Percentiles rank a stretch among this genome's conserved stretches.
Conservation (phyloP, 2,797 vertebrate species). For the Gallinago stenura region DNA sequence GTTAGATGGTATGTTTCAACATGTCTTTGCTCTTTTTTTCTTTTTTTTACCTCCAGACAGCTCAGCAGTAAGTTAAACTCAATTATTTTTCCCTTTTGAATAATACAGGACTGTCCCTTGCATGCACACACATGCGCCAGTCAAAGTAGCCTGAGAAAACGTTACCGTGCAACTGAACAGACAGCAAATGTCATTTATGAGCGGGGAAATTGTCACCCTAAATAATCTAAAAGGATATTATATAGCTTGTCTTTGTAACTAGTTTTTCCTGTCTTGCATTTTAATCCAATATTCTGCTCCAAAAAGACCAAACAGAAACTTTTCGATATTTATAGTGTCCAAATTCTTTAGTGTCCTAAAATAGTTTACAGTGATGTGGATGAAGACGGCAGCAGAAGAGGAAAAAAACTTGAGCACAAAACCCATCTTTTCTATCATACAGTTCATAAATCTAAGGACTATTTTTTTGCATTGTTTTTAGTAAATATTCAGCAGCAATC, state of each 20-base stretch:
- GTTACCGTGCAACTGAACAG: not conserved
- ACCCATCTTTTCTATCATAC: not conserved
- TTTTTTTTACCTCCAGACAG: not conserved
- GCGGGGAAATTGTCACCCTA: not conserved
- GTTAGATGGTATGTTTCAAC: not conserved
- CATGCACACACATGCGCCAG: rapidly evolving
- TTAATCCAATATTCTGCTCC: not conserved
- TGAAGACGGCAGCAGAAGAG: not conserved
- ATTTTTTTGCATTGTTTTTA: not conserved
- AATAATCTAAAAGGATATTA: not conserved
- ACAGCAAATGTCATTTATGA: not conserved
- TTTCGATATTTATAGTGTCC: not conserved
- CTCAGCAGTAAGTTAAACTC: not conserved
- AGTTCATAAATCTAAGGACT: not conserved
- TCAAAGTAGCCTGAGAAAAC: not conserved
- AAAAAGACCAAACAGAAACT: not conserved
- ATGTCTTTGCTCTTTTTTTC: not conserved
- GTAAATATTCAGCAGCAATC: not conserved
- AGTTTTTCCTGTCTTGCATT: not conserved
- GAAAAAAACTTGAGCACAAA: not conserved
- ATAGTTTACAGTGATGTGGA: not conserved
- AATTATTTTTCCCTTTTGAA: not conserved
- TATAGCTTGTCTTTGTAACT: not conserved
- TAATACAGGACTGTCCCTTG: not conserved
- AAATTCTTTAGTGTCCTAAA: not conserved